These are phyloP conservation scores for Lepidocolaptes lacrymiger DNA, from an alignment of 2,797 vertebrate species.

Conservation along the genomic window DNA sequence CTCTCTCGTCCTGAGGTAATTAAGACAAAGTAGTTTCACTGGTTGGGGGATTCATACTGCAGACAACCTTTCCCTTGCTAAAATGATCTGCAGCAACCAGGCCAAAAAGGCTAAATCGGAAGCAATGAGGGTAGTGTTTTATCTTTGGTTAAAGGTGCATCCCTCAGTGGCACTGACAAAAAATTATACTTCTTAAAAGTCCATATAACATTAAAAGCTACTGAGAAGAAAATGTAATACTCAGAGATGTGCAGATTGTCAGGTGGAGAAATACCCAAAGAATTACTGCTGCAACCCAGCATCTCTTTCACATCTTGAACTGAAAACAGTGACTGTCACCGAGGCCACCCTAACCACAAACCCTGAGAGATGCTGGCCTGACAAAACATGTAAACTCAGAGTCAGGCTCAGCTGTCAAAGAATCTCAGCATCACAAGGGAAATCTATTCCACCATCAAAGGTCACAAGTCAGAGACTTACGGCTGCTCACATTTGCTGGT, in stretches of 20 bases:
- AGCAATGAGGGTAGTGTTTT: constrained; percentile 66
- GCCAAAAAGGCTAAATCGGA: constrained; percentile 70
- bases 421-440: constrained; percentile 69
- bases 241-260: constrained; percentile 48
- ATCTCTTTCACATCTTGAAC: constrained; percentile 45
- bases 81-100: constrained; percentile 64
- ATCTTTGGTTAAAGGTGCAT: constrained; percentile 74
- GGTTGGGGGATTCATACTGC: constrained; percentile 75
- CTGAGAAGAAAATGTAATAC: constrained; percentile 63
- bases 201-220: constrained; percentile 64
- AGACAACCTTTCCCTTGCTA: constrained; percentile 69
- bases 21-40: constrained; percentile 85
- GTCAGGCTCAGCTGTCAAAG: constrained; percentile 74
- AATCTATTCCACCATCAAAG: constrained; percentile 72
- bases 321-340: constrained; percentile 62
- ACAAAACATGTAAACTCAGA: constrained; percentile 73
- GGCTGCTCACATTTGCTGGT: constrained; percentile 72
- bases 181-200: constrained; percentile 74
- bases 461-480: constrained; percentile 73
- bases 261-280: constrained; percentile 43
- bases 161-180: constrained; percentile 66
- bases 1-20: constrained; percentile 85
- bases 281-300: neutral
- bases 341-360: constrained; percentile 53
- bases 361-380: constrained; percentile 66